Evolutionary conservation across 2,888 invertebrate genomes (phyloP), one percentile per base, ranked within the genome.

Genomic region (Epinotia bilunana): DNA sequence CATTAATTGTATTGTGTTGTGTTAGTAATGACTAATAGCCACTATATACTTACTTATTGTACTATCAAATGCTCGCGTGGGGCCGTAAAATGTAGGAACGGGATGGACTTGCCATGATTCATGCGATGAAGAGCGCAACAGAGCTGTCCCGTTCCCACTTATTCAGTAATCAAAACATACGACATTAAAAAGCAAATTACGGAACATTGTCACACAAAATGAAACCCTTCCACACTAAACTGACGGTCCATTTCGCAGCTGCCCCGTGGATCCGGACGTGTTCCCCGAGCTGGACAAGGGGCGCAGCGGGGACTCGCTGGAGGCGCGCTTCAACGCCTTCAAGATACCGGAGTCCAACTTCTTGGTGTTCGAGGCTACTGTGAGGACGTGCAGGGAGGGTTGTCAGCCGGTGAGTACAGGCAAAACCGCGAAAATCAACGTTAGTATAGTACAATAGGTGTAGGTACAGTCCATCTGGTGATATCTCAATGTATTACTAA

Each of bases 301-400:
- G 0, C 95, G 98, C 33, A 97, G 96, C 82, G 97, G 98, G 0
- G 98, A 98, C 84, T 98, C 97, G 4, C 91, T 98, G 71, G 98
- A 98, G 93, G 98, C 98, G 0, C 95, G 98, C 83, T 98, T 98
- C 88, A 98, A 98, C 88, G 98, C 98, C 0, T 98, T 98, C 87
- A 98, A 98, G 91, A 98, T 98, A 79, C 98, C 98, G 0, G 98
- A 98, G 91, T 98, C 98, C 0, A 98, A 98, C 89, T 98, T 98
- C 94, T 91, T 98, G 80, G 98, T 98, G 0, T 98, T 98, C 84
- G 98, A 98, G 90, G 98, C 98, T 0, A 98, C 97, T 0, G 98
- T 98, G 0, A 94, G 97, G 74, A 98, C 98, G 0, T 98, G 98
- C 82, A 94, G 98, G 60, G 98, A 98, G 68, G 98, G 98, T 9